Evolutionary conservation across 2,113 vertebrate species (phyloP), one percentile per base, ranked within the genome.

Genomic region (Rhinichthys klamathensis): DNA sequence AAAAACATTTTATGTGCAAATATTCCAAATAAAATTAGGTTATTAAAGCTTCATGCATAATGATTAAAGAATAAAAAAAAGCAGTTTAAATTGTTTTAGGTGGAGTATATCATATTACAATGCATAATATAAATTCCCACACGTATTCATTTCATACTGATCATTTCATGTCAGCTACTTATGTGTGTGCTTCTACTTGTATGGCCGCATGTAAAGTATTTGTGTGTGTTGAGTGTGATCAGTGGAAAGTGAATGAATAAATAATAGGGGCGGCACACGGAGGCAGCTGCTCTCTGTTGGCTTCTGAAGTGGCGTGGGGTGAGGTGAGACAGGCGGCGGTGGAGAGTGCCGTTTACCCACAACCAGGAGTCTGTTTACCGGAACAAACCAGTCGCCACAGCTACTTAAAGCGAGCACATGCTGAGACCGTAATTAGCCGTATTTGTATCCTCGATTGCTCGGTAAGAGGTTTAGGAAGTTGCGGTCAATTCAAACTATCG

Each of bases 231-330:
- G 73, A 78, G 25, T 89, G 79, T 87, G 91, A 92, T 90, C 92
- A 82, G 84, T 90, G 89, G 86, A 91, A 90, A 91, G 87, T 89
- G 84, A 83, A 92, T 94, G 88, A 93, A 92, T 94, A 89, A 94
- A 90, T 93, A 78, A 95, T 89, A 44, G 80, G 6, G 6, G 73
- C 75, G 51, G 86, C 65, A 25, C 32, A 86, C 70, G 80, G 79
- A 81, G 80, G 82, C 87, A 75, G 86, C 88, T 87, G 89, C 69
- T 88, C 82, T 81, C 85, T 60, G 80, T 70, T 83, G 61, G 83
- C 83, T 86, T 85, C 82, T 89, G 77, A 89, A 88, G 84, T 79
- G 82, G 86, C 56, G 16, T 75, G 54, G 73, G 76, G 46, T 88
- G 87, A 84, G 81, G 80, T 83, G 85, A 80, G 73, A 67, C 70